Conservation (phyloP, 2,113 vertebrate genomes). For the Rhabdomys dilectus region DNA sequence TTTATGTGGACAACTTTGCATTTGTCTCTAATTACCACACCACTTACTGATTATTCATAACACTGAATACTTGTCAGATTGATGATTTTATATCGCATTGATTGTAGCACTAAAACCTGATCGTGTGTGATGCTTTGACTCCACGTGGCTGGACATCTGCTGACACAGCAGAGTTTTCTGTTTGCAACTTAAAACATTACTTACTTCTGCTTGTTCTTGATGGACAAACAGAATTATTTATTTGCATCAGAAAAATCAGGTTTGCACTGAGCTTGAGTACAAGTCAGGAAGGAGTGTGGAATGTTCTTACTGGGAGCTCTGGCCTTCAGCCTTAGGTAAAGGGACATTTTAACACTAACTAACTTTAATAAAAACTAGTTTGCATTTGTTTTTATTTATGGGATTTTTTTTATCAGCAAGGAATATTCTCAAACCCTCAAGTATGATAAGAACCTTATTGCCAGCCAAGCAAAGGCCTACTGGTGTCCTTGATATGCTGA, state of each 20-base stretch:
- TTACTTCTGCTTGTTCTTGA: not conserved
- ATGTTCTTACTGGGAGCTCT: not conserved
- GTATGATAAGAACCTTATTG: not conserved
- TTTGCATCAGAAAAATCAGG: constrained; percentile 40
- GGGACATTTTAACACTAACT: not conserved
- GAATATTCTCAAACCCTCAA: constrained; percentile 14
- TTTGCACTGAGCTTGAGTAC: not conserved
- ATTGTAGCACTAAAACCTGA: constrained; percentile 56
- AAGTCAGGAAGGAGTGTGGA: not conserved
- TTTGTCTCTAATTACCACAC: constrained; percentile 71
- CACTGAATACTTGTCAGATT: constrained; percentile 66
- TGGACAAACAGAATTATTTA: not conserved
- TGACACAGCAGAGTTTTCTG: constrained; percentile 5
- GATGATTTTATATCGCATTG: constrained; percentile 71
- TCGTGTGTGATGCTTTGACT: constrained; percentile 10
- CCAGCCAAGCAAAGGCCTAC: not conserved
- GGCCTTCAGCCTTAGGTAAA: not conserved
- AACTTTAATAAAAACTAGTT: no score
- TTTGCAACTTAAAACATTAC: not conserved
- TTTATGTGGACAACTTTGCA: constrained; percentile 62
- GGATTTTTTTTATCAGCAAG: constrained; percentile 18
- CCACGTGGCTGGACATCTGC: not conserved
- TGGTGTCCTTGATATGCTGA: not conserved
- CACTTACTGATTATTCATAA: constrained; percentile 68
- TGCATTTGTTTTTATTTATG: constrained; percentile 23